Evolutionary conservation across 1,140 invertebrate genomes (phyloP), one percentile per base, ranked within the genome.

Genomic region (Pentalonia nigronervosa): DNA sequence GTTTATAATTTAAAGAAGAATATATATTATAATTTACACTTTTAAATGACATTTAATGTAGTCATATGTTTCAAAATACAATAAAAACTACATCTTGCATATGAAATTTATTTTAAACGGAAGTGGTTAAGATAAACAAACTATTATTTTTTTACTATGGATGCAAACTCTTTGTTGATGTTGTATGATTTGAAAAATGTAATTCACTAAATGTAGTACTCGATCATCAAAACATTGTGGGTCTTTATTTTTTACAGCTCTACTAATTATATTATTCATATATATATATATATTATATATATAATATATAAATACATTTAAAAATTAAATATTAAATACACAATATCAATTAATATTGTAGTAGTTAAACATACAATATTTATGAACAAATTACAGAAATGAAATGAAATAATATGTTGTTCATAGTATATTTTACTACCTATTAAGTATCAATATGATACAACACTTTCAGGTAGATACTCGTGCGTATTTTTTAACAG

Each of bases 51-150:
- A 36, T 41, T 30, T 34, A 41, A 36, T 87, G n/a, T 76, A 76
- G 60, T n/a, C 60, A n/a, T 36, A 50, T 89, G 48, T 53, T 89
- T 53, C n/a, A 53, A 89, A 89, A 89, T 53, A 89, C n/a, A 89
- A 89, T 53, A 17, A 53, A 89, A 89, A 89, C 48, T 53, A 53
- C 87, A 89, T 53, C 47, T 34, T 14, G n/a, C 30, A 88, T 88
- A 88, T 30, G 34, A 50, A 89, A 48, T 50, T 88, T 9, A 23
- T 53, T 53, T 89, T 36, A 6, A 53, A 89, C 87, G 87, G 87
- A 89, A 50, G 48, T 53, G 87, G 87, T 89, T 53, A 89, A 36
- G 84, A 84, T 41, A 84, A 86, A 86, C 84, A 45, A 86, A 86
- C 25, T 2, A 17, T 86, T 86, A 21, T 47, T n/a, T 47, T 86